Evolutionary conservation across 2,888 invertebrate genomes (phyloP), one percentile per base, ranked within the genome.

Genomic region (Crematogaster levior): DNA sequence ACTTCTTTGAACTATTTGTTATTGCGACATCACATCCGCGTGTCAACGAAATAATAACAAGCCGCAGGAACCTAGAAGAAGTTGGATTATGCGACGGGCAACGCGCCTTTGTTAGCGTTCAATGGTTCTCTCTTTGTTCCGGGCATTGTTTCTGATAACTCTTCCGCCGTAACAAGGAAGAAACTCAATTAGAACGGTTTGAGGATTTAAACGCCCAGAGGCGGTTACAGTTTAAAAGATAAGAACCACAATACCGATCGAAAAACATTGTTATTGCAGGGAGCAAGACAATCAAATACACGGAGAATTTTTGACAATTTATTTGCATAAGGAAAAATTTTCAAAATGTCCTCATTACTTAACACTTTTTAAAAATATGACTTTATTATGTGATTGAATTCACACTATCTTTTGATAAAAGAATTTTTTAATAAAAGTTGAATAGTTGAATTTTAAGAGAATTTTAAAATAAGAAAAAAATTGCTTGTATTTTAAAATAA

Each of bases 141-240:
- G 77, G 83, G 91, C 88, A 92, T 93, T 93, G 93, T 93, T 93
- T 91, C 88, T 88, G 90, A 91, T 92, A 92, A 92, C 92, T 93
- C 91, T 93, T 93, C 91, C 92, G 92, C 91, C 89, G 91, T 94
- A 94, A 94, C 92, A 93, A 94, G 93, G 90, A 93, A 92, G 91
- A 93, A 94, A 93, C 94, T 94, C 94, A 94, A 94, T 94, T 94
- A 93, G 92, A 92, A 91, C 90, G 91, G 92, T 93, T 93, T 93
- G 92, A 94, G 94, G 92, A 90, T 92, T 93, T 94, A 94, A 94
- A 94, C 92, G 93, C 94, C 94, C 92, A 92, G 92, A 92, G 94
- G 94, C 94, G 92, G 91, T 91, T 90, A 89, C 60, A 84, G 84
- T 92, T 93, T 93, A 93, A 91, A 91, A 90, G 90, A 88, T 81